Percentiles rank a stretch among this genome's conserved stretches.
Evolutionary conservation across 1,140 invertebrate genomes (phyloP).

Genomic region (Ridgeia piscesae): DNA sequence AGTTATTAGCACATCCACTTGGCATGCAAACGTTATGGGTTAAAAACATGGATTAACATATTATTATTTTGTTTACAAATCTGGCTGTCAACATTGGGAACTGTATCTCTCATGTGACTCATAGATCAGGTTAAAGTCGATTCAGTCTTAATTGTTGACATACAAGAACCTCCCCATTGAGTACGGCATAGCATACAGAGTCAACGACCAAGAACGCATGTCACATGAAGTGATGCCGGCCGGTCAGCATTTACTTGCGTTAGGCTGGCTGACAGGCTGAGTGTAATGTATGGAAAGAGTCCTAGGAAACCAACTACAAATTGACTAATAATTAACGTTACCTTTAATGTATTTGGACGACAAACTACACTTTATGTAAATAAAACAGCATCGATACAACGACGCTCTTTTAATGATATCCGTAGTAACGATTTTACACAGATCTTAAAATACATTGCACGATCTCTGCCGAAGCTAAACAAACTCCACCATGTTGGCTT

Average conservation of each 20-base stretch:
- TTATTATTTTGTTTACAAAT: too few species aligned
- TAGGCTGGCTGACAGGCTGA: neutral
- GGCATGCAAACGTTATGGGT: too few species aligned
- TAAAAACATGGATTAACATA: too few species aligned
- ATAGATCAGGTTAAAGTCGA: too few species aligned
- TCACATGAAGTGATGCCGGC: neutral
- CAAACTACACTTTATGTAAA: neutral
- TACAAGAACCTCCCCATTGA: too few species aligned
- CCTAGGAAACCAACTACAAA: neutral
- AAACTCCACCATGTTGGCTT: neutral
- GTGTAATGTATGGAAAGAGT: neutral
- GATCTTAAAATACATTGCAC: neutral
- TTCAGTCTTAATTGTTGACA: too few species aligned
- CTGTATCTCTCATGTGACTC: too few species aligned
- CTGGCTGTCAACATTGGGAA: too few species aligned
- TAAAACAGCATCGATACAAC: neutral
- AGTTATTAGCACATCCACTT: too few species aligned
- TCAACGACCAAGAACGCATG: neutral
- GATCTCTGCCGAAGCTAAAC: neutral
- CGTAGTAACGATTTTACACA: neutral
- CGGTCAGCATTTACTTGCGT: neutral
- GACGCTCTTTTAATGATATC: neutral
- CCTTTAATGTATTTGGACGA: neutral
- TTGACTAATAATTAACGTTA: neutral
- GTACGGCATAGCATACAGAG: neutral